A percentile compares a stretch with the other conserved stretches of the same genome.
phyloP scores from a whole-genome alignment of 1,140 invertebrate species.

The Drosophila ananassae region DNA sequence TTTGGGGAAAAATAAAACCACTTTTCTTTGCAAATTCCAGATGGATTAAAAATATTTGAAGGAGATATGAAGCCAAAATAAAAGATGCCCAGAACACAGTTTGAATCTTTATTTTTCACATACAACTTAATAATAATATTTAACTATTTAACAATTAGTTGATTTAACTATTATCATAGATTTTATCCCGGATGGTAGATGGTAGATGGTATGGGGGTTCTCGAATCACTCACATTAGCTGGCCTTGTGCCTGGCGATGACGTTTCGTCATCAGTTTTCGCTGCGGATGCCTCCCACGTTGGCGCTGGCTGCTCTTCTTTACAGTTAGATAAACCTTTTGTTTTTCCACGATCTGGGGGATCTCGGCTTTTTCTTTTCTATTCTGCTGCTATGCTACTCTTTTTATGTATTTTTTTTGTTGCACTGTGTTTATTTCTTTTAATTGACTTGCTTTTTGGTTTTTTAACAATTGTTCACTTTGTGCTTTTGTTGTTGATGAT shows the following conservation, averaged over 20 bases:
- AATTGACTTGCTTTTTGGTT: constrained; percentile 37
- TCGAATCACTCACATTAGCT: constrained; percentile 53
- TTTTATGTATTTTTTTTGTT: constrained; percentile 23
- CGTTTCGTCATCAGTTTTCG: constrained; percentile 39
- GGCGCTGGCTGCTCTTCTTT: constrained; percentile 17
- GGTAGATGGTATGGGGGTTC: not conserved
- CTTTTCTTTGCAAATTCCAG: not conserved
- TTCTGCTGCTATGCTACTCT: not conserved
- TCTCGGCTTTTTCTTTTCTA: constrained; percentile 26
- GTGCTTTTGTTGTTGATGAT: constrained; percentile 32
- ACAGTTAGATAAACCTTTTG: constrained; percentile 39
- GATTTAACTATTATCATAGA: too few species aligned
- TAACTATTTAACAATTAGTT: too few species aligned
- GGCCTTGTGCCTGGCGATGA: constrained; percentile 38
- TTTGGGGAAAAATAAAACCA: not conserved
- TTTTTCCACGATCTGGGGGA: constrained; percentile 25
- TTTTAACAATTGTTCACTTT: constrained; percentile 58
- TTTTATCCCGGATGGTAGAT: not conserved
- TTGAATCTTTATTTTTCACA: too few species aligned
- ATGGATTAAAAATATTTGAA: too few species aligned
- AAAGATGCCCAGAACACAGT: too few species aligned
- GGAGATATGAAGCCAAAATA: too few species aligned
- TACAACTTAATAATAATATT: too few species aligned
- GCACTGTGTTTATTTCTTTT: constrained; percentile 35
- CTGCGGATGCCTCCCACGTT: constrained; percentile 39